Base-by-base conservation (phyloP, 2,888 invertebrate genomes). In the Rhagonycha lutea region DNA sequence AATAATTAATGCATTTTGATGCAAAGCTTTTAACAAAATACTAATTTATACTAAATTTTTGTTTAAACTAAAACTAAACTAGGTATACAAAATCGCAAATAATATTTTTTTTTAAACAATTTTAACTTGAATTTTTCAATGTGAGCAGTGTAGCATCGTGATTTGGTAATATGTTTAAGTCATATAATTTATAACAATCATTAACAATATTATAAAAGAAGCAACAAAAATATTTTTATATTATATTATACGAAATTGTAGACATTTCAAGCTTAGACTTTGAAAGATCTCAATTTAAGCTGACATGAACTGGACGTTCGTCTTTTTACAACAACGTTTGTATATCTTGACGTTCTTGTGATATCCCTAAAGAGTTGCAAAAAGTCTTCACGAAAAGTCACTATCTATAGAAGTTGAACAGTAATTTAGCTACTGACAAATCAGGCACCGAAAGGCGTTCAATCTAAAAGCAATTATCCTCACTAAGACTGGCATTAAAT, bases 291-390 rank as follows among this genome's bases (percentile, higher is more conserved):
- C 75, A 78, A 75, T 78, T 78, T 70, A 70, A 63, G 73, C 68
- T 72, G 63, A 69, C 77, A 73, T 73, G 75, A 69, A 68, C 75
- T 78, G 78, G 75, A 75, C 75, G 72, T 62, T 76, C 72, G 77
- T 77, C 72, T 72, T 78, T 62, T 62, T 68, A 69, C 75, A 78
- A 78, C 75, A 78, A 75, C 75, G 78, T 75, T 78, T 78, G 78
- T 78, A 73, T 75, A 78, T 78, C 78, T 73, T 78, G 75, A 78
- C 78, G 71, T 78, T 73, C 63, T 73, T 72, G 68, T 78, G 75
- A 78, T 75, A 78, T 78, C 78, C 78, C 78, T 75, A 72, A 73
- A 75, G 78, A 75, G 63, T 72, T 75, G 62, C 75, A 75, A 75
- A 77, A 78, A 78, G 75, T 73, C 65, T 61, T 69, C 68, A 68